phyloP scores from a whole-genome alignment of 2,888 invertebrate species.

The Leucophora obtusa region DNA sequence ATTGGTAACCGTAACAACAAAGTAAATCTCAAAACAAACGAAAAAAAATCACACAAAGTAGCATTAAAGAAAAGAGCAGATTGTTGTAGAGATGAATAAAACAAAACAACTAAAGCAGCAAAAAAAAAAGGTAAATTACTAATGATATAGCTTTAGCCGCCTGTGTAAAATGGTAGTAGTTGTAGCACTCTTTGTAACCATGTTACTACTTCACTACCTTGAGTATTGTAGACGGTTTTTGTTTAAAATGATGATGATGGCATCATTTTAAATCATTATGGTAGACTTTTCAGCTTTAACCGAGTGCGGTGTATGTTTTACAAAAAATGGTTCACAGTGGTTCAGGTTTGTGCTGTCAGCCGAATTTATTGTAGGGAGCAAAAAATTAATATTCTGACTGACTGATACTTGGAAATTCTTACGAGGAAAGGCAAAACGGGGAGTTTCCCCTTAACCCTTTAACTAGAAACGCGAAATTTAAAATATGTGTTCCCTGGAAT shows the following conservation, averaged over 20 bases:
- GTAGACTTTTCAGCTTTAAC: conserved; percentile 17
- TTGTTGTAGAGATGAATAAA: conserved; percentile 4
- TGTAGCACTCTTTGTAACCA: conserved; percentile 26
- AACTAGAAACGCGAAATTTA: too few species aligned
- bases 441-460: too few species aligned
- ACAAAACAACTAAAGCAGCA: neutral
- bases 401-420: too few species aligned
- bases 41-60: conserved; percentile 1
- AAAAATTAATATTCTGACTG: too few species aligned
- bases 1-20: conserved; percentile 48
- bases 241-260: conserved; percentile 8
- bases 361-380: too few species aligned
- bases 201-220: conserved; percentile 16
- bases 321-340: conserved; percentile 29
- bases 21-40: conserved; percentile 5
- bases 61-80: conserved; percentile 1
- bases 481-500: too few species aligned
- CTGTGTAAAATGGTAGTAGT: conserved; percentile 36
- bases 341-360: too few species aligned
- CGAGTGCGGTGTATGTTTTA: conserved; percentile 12
- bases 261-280: conserved; percentile 40
- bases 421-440: too few species aligned
- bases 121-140: conserved; percentile 41
- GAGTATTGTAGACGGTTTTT: neutral
- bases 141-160: conserved; percentile 36